Conservation (phyloP, 2,888 invertebrate genomes). For the Apodemia zela region DNA sequence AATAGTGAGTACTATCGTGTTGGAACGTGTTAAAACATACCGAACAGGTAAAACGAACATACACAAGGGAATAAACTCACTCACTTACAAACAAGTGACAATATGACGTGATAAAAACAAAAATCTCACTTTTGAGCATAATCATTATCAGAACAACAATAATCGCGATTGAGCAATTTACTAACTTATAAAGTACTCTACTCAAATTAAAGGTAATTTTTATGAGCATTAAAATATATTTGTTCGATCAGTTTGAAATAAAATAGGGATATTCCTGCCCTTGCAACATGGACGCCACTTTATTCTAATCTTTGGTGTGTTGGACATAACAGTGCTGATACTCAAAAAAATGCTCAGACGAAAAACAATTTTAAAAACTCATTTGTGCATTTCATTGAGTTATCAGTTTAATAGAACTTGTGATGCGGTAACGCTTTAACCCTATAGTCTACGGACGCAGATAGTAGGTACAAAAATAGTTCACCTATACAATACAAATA, state of each 20-base stretch:
- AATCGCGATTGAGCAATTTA: conserved; percentile 68
- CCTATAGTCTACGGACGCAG: conserved; percentile 69
- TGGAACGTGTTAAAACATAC: conserved; percentile 43
- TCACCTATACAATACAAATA: conserved; percentile 71
- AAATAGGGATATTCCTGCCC: conserved; percentile 46
- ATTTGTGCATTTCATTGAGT: conserved; percentile 46
- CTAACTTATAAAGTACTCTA: conserved; percentile 37
- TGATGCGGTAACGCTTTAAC: conserved; percentile 70
- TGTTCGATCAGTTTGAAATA: conserved; percentile 31
- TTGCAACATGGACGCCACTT: conserved; percentile 53
- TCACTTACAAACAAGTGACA: conserved; percentile 45
- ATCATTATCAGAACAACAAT: conserved; percentile 37
- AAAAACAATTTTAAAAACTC: conserved; percentile 29
- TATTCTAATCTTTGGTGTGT: conserved; percentile 77
- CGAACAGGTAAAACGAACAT: conserved; percentile 35
- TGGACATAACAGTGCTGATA: conserved; percentile 60
- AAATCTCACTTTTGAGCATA: conserved; percentile 72
- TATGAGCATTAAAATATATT: conserved; percentile 49
- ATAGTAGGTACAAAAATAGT: conserved; percentile 77
- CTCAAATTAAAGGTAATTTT: conserved; percentile 45
- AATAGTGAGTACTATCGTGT: conserved; percentile 54
- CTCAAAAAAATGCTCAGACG: conserved; percentile 45
- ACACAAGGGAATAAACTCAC: conserved; percentile 54
- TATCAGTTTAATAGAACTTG: conserved; percentile 48
- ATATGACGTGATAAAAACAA: conserved; percentile 57